A percentile compares a stretch with the other conserved stretches of the same genome.
Conservation (phyloP, 2,888 invertebrate species). For the Hydrotaea cyrtoneurina region DNA sequence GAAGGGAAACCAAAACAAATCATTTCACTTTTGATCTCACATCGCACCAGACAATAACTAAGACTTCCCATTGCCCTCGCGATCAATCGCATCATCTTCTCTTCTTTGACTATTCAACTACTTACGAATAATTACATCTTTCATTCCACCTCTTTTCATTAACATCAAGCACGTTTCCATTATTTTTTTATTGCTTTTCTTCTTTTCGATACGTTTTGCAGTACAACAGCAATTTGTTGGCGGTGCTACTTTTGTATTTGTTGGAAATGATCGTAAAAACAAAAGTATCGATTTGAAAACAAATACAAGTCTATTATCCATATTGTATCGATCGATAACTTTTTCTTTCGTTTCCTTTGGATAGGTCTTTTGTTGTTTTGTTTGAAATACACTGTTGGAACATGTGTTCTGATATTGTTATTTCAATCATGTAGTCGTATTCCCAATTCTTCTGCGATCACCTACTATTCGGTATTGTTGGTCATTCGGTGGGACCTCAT, state of each 20-base stretch:
- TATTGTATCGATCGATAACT: slow-evolving; percentile 12
- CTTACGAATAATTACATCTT: slow-evolving; percentile 5
- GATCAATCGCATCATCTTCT: neutral
- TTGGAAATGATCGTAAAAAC: neutral
- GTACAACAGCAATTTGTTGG: neutral
- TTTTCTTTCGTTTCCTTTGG: neutral
- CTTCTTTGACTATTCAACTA: neutral
- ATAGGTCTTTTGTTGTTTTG: neutral
- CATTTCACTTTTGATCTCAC: slow-evolving; percentile 45
- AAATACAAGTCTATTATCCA: neutral
- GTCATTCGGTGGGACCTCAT: neutral
- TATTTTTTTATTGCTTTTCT: neutral
- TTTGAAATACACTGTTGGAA: neutral
- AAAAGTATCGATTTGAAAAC: neutral
- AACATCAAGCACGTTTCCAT: slow-evolving; percentile 32
- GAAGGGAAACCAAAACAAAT: slow-evolving; percentile 31
- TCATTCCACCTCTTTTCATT: slow-evolving; percentile 36
- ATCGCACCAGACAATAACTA: neutral
- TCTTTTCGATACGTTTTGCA: neutral
- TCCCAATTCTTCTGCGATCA: neutral
- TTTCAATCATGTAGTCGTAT: slow-evolving; percentile 7
- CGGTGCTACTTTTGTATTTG: neutral
- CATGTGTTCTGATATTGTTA: neutral
- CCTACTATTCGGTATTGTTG: neutral
- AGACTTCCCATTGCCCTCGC: neutral